Conservation (phyloP, 2,888 invertebrate species). For the Cephalotes varians region DNA sequence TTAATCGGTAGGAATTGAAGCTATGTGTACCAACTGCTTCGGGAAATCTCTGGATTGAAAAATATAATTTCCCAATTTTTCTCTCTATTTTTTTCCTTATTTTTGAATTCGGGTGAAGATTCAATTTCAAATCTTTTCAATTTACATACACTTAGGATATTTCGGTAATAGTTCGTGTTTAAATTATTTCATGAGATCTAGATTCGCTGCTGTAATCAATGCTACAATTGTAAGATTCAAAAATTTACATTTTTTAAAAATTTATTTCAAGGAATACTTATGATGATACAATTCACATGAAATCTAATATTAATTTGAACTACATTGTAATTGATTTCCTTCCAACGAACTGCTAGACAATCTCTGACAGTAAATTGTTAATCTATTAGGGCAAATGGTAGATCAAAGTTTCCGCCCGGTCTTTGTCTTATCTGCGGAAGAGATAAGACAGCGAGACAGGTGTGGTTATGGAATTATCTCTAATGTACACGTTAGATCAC, state of each 20-base stretch:
- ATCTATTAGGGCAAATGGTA: background rate
- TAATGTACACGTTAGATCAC: slow-evolving; percentile 1
- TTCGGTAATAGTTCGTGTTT: background rate
- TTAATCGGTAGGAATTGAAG: too few relatives aligned
- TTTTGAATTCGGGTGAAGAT: background rate
- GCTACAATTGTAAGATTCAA: background rate
- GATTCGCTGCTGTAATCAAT: background rate
- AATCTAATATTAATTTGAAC: background rate
- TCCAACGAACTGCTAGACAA: background rate
- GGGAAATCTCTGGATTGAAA: background rate
- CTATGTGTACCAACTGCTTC: background rate
- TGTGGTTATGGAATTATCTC: slow-evolving; percentile 45
- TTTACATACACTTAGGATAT: background rate
- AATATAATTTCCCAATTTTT: background rate
- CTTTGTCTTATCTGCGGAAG: slow-evolving; percentile 50
- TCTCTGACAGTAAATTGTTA: background rate
- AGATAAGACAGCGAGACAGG: slow-evolving; percentile 54
- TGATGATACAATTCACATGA: background rate
- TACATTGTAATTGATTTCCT: background rate
- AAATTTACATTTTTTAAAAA: background rate
- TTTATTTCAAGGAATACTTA: background rate
- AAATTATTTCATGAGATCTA: background rate
- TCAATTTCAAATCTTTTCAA: too few relatives aligned
- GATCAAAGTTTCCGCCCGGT: slow-evolving; percentile 23
- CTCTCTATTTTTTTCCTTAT: background rate